These are phyloP conservation scores for Halichoeres trimaculatus DNA, from an alignment of 2,113 vertebrate species.

Conservation along the genomic window DNA sequence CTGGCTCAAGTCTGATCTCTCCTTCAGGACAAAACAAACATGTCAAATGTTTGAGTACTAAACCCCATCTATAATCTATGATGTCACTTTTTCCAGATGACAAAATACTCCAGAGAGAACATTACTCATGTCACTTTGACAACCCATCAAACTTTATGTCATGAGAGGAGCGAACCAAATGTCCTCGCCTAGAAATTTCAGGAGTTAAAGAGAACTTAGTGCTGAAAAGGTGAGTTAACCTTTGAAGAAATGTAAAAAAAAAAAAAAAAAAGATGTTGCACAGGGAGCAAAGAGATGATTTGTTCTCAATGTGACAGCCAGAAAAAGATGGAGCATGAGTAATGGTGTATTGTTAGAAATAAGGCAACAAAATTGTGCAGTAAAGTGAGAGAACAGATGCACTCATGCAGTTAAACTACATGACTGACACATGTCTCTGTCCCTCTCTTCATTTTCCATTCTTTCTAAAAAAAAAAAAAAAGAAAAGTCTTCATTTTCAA, in stretches of 20 bases:
- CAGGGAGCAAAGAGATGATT: background rate
- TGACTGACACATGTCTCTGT: background rate
- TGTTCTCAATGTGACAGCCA: background rate
- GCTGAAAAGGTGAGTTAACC: constrained; percentile 24
- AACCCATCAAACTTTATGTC: constrained; percentile 13
- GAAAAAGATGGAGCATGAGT: background rate
- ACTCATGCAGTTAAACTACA: constrained; percentile 47
- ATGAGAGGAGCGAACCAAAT: constrained; percentile 10
- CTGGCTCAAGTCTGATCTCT: background rate
- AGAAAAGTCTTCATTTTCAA: background rate
- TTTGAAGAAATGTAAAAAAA: background rate
- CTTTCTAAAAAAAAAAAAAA: background rate
- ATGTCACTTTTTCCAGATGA: constrained; percentile 30
- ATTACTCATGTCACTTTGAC: constrained; percentile 32
- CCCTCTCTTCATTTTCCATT: background rate
- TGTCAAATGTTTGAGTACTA: background rate
- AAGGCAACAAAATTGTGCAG: constrained; percentile 21
- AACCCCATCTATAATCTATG: background rate
- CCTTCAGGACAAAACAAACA: background rate
- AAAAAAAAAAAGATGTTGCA: background rate
- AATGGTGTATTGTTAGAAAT: background rate
- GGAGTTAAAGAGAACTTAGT: background rate
- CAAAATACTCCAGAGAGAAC: constrained; percentile 11
- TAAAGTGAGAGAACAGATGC: constrained; percentile 27
- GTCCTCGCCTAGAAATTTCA: background rate